Percentiles rank a stretch among this genome's conserved stretches.
Conservation (phyloP, 2,888 invertebrate genomes). For the Listrodromus nycthemerus region DNA sequence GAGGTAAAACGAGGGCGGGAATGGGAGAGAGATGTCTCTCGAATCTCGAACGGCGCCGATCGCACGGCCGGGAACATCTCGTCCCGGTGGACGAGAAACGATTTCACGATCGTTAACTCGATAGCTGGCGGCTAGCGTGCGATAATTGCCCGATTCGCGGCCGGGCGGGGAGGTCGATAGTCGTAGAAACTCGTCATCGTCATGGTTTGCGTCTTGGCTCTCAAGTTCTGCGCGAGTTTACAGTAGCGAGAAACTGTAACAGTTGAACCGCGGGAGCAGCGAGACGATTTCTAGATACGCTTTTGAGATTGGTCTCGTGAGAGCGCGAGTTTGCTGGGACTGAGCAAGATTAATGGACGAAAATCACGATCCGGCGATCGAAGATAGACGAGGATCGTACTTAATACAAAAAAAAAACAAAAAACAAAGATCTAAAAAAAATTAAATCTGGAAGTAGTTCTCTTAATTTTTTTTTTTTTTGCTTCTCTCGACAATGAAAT, state of each 20-base stretch:
- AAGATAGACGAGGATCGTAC: background rate
- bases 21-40: slow-evolving; percentile 10
- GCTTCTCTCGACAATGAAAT: no score
- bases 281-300: slow-evolving; percentile 49
- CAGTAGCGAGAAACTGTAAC: slow-evolving; percentile 36
- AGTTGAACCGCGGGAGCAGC: background rate
- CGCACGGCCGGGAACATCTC: background rate
- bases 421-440: no score
- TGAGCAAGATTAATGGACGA: slow-evolving; percentile 38
- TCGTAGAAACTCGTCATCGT: slow-evolving; percentile 42
- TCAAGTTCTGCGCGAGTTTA: slow-evolving; percentile 11
- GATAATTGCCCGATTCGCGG: slow-evolving; percentile 56
- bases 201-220: slow-evolving; percentile 23
- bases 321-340: slow-evolving; percentile 3
- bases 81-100: slow-evolving; percentile 36
- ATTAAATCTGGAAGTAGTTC: no score
- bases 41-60: slow-evolving; percentile 21
- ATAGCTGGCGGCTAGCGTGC: slow-evolving; percentile 42
- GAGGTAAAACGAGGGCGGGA: background rate
- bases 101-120: slow-evolving; percentile 63
- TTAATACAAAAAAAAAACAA: background rate
- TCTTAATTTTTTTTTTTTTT: no score
- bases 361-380: slow-evolving; percentile 25
- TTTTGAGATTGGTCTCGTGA: slow-evolving; percentile 8
- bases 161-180: slow-evolving; percentile 23